phyloP scores from a whole-genome alignment of 2,888 invertebrate species.

The Serrognathus titanus region DNA sequence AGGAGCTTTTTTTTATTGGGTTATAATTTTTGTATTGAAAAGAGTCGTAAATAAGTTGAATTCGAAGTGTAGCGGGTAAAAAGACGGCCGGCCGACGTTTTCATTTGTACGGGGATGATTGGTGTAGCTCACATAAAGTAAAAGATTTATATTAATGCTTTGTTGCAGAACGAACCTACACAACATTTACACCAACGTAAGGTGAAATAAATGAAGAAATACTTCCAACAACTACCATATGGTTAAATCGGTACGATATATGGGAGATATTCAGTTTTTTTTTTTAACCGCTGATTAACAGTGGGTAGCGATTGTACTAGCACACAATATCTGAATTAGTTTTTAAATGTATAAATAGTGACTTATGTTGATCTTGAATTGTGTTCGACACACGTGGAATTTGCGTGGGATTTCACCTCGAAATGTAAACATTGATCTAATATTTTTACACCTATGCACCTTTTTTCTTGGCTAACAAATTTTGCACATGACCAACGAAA shows the following conservation, averaged over 20 bases:
- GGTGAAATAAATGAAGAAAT: slow-evolving; percentile 27
- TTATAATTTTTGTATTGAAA: not conserved
- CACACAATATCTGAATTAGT: slow-evolving; percentile 4
- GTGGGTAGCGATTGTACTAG: slow-evolving; percentile 1
- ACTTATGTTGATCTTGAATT: slow-evolving; percentile 28
- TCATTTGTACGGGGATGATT: slow-evolving; percentile 20
- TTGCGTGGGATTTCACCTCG: slow-evolving; percentile 20
- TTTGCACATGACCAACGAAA: no score
- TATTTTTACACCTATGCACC: slow-evolving; percentile 7
- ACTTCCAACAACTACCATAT: slow-evolving; percentile 25
- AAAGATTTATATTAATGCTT: slow-evolving; percentile 28
- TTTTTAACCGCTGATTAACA: slow-evolving; percentile 1
- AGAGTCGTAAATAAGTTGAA: not conserved
- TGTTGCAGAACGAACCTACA: slow-evolving; percentile 27
- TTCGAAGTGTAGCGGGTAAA: not conserved
- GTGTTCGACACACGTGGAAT: slow-evolving; percentile 28
- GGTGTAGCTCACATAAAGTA: slow-evolving; percentile 24
- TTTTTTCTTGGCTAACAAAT: not conserved
- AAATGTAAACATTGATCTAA: slow-evolving; percentile 7
- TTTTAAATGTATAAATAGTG: slow-evolving; percentile 24
- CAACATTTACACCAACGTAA: slow-evolving; percentile 27
- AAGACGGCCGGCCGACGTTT: not conserved
- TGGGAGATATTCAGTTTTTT: slow-evolving; percentile 16
- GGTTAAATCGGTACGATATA: slow-evolving; percentile 23
- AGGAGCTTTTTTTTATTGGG: not conserved